These are phyloP conservation scores for Xestobium rufovillosum DNA, from an alignment of 2,888 invertebrate species.

Conservation along the genomic window DNA sequence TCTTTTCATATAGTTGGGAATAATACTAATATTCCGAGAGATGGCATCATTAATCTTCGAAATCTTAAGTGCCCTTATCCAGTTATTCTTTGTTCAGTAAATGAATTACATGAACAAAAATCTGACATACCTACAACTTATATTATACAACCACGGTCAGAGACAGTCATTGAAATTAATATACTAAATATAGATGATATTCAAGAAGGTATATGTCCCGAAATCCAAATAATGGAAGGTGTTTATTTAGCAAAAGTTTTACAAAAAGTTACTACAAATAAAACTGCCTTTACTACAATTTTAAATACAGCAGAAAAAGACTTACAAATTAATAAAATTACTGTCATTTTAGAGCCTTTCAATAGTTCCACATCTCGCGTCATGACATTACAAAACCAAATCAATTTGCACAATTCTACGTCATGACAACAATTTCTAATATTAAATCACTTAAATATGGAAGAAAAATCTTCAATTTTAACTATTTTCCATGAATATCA, in stretches of 20 bases:
- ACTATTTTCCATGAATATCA: slow-evolving; percentile 25
- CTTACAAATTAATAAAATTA: slow-evolving; percentile 11
- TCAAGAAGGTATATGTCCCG: slow-evolving; percentile 20
- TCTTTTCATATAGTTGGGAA: no score
- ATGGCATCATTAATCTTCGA: no score
- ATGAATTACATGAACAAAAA: no score
- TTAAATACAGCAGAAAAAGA: slow-evolving; percentile 15
- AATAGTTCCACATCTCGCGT: slow-evolving; percentile 5
- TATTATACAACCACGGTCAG: slow-evolving; percentile 17
- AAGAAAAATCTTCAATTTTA: slow-evolving; percentile 25
- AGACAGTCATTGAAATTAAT: slow-evolving; percentile 21
- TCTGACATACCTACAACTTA: no score
- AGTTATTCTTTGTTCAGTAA: no score
- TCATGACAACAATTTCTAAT: slow-evolving; percentile 11
- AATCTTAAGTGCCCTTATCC: no score
- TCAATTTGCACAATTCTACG: slow-evolving; percentile 6
- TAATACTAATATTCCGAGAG: no score
- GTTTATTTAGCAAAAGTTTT: slow-evolving; percentile 18
- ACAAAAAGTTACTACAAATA: slow-evolving; percentile 16
- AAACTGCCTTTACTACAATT: slow-evolving; percentile 19
- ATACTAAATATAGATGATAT: slow-evolving; percentile 19
- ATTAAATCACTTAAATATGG: slow-evolving; percentile 22
- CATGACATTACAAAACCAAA: slow-evolving; percentile 4
- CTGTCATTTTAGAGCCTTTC: slow-evolving; percentile 12
- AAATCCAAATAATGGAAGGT: slow-evolving; percentile 16